A percentile compares a stretch with the other conserved stretches of the same genome.
Evolutionary conservation across 2,888 invertebrate genomes (phyloP).

Genomic region (Cactoblastis cactorum): DNA sequence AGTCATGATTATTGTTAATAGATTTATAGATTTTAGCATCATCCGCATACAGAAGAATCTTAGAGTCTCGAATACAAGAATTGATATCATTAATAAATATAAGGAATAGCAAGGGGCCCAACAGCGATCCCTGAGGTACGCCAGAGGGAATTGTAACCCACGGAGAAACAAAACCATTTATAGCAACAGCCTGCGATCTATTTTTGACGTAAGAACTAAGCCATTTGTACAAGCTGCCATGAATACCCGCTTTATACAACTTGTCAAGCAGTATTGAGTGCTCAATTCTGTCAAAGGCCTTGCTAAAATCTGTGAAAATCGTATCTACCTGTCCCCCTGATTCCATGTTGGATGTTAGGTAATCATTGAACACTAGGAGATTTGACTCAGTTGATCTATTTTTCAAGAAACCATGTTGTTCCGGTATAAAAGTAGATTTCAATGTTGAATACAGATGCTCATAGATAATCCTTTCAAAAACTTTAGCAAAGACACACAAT

Average conservation of each 20-base stretch:
- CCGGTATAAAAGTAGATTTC: constrained; percentile 8
- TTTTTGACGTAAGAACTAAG: not conserved
- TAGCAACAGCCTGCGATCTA: too few species aligned
- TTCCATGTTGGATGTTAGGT: not conserved
- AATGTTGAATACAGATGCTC: constrained; percentile 16
- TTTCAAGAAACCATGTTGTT: constrained; percentile 24
- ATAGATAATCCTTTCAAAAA: constrained; percentile 20
- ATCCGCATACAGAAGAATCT: too few species aligned
- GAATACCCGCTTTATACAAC: not conserved
- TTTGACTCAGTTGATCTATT: not conserved
- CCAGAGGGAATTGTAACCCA: too few species aligned
- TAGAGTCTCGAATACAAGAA: too few species aligned
- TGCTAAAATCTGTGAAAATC: not conserved
- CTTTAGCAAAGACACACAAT: constrained; percentile 20
- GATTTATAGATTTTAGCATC: too few species aligned
- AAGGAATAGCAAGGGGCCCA: too few species aligned
- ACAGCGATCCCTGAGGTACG: too few species aligned
- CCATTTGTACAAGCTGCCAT: not conserved
- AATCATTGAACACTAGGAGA: not conserved
- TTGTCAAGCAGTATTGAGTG: not conserved
- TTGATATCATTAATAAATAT: too few species aligned
- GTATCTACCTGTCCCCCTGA: not conserved
- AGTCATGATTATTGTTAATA: too few species aligned
- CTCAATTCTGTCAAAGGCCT: not conserved
- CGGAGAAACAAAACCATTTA: too few species aligned